A percentile compares a stretch with the other conserved stretches of the same genome.
phyloP scores from a whole-genome alignment of 2,797 vertebrate species.

The Pantherophis vulpinus region DNA sequence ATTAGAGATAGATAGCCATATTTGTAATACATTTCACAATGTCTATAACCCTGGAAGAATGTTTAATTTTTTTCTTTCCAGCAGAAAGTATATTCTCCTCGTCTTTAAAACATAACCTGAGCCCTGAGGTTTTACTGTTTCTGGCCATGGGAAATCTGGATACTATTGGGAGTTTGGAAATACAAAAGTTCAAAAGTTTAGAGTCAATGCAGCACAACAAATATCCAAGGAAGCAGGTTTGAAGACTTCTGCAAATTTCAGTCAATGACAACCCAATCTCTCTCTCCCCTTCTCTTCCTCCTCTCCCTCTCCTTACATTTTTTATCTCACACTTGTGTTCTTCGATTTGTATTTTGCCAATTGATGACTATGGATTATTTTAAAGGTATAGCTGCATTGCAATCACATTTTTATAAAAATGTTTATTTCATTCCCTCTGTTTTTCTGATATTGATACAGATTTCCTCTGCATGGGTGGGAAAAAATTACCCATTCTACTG shows the following conservation, averaged over 20 bases:
- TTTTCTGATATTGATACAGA: neutral
- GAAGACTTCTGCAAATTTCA: neutral
- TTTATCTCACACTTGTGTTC: neutral
- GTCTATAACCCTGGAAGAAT: neutral
- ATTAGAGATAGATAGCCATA: constrained; percentile 9
- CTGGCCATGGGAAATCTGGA: neutral
- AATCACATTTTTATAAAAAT: neutral
- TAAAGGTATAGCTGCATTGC: neutral
- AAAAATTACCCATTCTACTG: neutral
- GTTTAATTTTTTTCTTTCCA: neutral
- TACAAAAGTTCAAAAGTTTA: neutral
- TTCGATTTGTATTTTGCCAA: neutral
- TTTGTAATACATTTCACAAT: neutral
- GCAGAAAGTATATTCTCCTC: too few relatives aligned
- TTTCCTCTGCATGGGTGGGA: neutral
- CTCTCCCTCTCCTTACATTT: neutral
- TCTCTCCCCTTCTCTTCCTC: too few relatives aligned
- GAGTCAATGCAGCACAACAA: neutral
- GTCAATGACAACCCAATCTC: neutral
- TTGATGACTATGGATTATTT: neutral
- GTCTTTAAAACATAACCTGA: neutral
- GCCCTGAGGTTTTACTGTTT: neutral
- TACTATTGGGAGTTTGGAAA: neutral
- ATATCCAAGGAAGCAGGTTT: neutral
- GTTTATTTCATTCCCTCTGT: neutral